A percentile compares a stretch with the other conserved stretches of the same genome.
phyloP scores from a whole-genome alignment of 2,888 invertebrate species.

The Stratiomys singularior region DNA sequence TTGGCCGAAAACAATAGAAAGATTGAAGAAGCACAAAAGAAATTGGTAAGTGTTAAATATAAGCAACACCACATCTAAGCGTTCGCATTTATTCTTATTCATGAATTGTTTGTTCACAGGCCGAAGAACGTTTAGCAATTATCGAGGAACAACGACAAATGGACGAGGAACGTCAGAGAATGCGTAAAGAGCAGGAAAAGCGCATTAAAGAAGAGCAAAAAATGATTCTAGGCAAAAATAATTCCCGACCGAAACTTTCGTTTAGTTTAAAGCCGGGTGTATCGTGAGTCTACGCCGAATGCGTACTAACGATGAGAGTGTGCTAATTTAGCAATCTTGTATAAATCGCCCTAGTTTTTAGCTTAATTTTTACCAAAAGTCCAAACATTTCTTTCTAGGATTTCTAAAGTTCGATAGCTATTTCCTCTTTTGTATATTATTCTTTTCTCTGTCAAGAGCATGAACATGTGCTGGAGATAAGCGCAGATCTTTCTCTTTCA shows the following conservation, averaged over 20 bases:
- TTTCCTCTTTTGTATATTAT: slow-evolving; percentile 7
- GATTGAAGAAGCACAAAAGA: slow-evolving; percentile 96
- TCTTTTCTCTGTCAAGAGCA: background rate
- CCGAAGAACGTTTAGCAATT: slow-evolving; percentile 95
- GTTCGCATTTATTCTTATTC: too few relatives aligned
- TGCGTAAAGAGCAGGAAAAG: slow-evolving; percentile 93
- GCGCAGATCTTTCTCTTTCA: too few relatives aligned
- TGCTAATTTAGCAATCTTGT: background rate
- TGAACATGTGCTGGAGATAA: too few relatives aligned
- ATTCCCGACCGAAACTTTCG: slow-evolving; percentile 94
- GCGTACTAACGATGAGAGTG: background rate
- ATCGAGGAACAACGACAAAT: slow-evolving; percentile 96
- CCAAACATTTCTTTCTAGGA: slow-evolving; percentile 4
- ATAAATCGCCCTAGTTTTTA: slow-evolving; percentile 12
- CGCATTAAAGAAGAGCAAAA: slow-evolving; percentile 95
- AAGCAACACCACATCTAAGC: too few relatives aligned
- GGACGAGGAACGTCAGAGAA: slow-evolving; percentile 92
- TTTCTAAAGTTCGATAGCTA: background rate
- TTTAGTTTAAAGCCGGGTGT: slow-evolving; percentile 85
- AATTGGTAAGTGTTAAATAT: slow-evolving; percentile 76
- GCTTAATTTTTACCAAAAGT: slow-evolving; percentile 1
- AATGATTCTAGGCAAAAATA: slow-evolving; percentile 96
- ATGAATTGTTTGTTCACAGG: slow-evolving; percentile 73
- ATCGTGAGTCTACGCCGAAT: slow-evolving; percentile 68
- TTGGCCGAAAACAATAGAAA: slow-evolving; percentile 98